These are phyloP conservation scores for Luperina testacea DNA, from an alignment of 2,888 invertebrate genomes.

Conservation along the genomic window DNA sequence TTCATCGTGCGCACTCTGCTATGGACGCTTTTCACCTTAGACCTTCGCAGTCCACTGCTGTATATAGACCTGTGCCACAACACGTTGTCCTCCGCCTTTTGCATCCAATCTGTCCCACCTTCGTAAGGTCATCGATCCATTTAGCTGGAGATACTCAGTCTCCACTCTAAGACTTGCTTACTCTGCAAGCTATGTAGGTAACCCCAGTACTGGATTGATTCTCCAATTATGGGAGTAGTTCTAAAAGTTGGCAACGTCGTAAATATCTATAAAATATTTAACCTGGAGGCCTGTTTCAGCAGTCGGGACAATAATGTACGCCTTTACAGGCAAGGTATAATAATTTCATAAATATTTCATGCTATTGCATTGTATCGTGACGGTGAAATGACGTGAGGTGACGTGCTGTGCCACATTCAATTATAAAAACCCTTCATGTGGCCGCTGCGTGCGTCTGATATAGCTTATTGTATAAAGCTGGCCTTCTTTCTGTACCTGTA, in stretches of 20 bases:
- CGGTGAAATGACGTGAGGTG: not conserved
- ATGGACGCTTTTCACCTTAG: too few relatives aligned
- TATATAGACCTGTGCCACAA: too few relatives aligned
- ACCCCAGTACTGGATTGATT: too few relatives aligned
- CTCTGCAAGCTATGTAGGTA: not conserved
- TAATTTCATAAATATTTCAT: not conserved
- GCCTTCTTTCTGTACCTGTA: conserved; percentile 22
- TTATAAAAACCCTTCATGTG: too few relatives aligned
- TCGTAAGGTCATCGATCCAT: too few relatives aligned
- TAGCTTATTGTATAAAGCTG: not conserved
- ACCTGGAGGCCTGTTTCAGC: not conserved
- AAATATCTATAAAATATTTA: not conserved
- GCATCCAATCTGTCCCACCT: too few relatives aligned
- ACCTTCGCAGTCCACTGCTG: too few relatives aligned
- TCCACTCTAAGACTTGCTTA: not conserved
- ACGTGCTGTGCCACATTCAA: too few relatives aligned
- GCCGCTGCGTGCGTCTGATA: not conserved
- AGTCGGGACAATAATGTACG: not conserved
- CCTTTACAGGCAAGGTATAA: not conserved
- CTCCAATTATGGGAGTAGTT: not conserved
- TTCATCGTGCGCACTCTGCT: not conserved
- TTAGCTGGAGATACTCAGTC: not conserved
- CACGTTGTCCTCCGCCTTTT: too few relatives aligned
- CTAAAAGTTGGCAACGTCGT: not conserved
- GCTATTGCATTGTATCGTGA: not conserved